phyloP scores from a whole-genome alignment of 2,113 vertebrate genomes.

The Microtus pennsylvanicus region DNA sequence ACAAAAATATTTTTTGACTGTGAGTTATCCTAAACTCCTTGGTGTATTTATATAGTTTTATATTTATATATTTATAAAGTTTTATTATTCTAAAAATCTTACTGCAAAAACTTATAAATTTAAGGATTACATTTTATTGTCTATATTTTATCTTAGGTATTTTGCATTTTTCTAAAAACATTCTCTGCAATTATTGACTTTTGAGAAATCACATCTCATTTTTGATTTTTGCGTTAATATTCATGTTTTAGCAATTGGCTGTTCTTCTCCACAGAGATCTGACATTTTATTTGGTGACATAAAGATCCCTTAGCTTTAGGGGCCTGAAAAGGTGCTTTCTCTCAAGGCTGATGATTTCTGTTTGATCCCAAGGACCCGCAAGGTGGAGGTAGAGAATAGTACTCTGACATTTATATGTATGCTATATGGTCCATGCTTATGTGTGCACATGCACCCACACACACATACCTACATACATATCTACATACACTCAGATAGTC shows the following conservation, averaged over 20 bases:
- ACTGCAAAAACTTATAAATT: not conserved
- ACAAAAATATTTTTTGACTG: not conserved
- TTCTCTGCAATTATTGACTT: not conserved
- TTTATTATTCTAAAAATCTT: not conserved
- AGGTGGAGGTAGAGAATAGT: not conserved
- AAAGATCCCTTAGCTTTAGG: not conserved
- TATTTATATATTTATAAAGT: not conserved
- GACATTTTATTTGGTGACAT: not conserved
- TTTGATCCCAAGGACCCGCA: not conserved
- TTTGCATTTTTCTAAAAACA: not conserved
- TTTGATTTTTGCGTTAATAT: not conserved
- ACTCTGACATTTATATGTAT: too few relatives aligned
- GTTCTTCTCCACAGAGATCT: not conserved
- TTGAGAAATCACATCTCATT: not conserved
- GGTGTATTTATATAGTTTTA: not conserved
- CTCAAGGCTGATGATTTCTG: not conserved
- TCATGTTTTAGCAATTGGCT: not conserved
- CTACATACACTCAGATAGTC: not conserved
- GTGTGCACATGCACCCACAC: accelerated
- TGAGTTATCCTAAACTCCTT: not conserved
- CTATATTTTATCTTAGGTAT: not conserved
- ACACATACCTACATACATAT: not conserved
- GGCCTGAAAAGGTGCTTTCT: not conserved
- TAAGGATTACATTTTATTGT: not conserved
- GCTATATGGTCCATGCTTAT: not conserved